Base-by-base conservation (phyloP, 2,888 invertebrate species). In the Pinctada fucata region DNA sequence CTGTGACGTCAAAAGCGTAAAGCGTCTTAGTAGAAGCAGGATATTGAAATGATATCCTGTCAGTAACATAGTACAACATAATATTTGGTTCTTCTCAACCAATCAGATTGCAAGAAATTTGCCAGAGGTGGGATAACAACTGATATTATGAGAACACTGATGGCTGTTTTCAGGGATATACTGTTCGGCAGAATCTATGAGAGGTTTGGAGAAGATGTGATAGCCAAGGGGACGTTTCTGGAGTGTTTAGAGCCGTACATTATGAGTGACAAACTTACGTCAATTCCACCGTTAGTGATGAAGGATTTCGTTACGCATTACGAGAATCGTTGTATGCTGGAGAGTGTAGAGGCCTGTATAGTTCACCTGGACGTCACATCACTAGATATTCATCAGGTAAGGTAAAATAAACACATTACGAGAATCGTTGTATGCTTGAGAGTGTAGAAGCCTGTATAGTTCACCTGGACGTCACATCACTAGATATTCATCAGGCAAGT, bases 331-430 rank as follows among this genome's bases (percentile, higher is more conserved):
- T 94, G 94, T 67, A 94, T 95, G 87, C 94, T 95, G 73, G 92
- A 95, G 85, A 94, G 94, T 82, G 92, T 96, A 75, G 96, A 96
- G 91, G 94, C 94, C 52, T 94, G 96, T 77, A 94, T 97, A 72
- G 94, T 96, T 4, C 95, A 95, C 84, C 93, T 96, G 81, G 95
- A 96, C 84, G 95, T 97, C 86, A 94, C 94, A 71, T 96, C 95
- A 82, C 93, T 97, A 76, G 97, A 97, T 92, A 94, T 97, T 45
- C 95, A 97, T 92, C 96, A 96, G 92, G 95, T 93, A 81, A 75
- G 83, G 77, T 51, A 51, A 45, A n/a, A n/a, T n/a, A n/a, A n/a
- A 93, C 94, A 31, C 94, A 95, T 91, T 95, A 95, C 92, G 94
- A 95, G 85, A 93, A 94, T 65, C 94, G 95, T 82, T 94, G 94